Evolutionary conservation across 2,113 vertebrate genomes (phyloP).

Genomic region (Apistogramma diplotaenia): DNA sequence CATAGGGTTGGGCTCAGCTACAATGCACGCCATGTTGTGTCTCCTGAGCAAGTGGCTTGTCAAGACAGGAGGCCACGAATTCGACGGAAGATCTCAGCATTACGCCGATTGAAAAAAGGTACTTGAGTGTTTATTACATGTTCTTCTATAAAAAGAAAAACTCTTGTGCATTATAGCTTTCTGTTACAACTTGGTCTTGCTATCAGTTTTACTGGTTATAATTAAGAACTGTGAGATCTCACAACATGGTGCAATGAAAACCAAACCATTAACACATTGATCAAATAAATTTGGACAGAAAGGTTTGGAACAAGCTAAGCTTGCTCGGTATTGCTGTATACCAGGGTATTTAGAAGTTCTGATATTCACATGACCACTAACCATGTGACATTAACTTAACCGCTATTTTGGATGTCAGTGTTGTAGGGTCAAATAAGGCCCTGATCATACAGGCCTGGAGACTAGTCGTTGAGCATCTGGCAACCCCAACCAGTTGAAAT

Average conservation of each 20-base stretch:
- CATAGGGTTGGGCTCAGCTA: conserved; percentile 91
- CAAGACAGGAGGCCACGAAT: conserved; percentile 91
- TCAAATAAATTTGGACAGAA: neutral
- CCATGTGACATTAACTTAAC: too few relatives aligned
- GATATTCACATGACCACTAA: too few relatives aligned
- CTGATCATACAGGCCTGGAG: too few relatives aligned
- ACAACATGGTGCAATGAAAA: neutral
- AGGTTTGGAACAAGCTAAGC: neutral
- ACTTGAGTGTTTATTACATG: conserved; percentile 35
- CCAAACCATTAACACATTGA: neutral
- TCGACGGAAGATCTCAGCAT: conserved; percentile 84
- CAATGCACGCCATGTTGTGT: conserved; percentile 89
- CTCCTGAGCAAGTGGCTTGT: conserved; percentile 90
- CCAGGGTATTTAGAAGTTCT: too few relatives aligned
- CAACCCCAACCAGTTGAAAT: too few relatives aligned
- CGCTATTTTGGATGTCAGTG: too few relatives aligned
- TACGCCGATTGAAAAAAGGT: conserved; percentile 92
- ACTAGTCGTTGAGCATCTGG: too few relatives aligned
- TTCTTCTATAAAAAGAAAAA: neutral
- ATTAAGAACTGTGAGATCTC: neutral
- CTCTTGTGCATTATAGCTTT: neutral
- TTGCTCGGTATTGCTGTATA: too few relatives aligned
- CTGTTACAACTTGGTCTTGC: neutral
- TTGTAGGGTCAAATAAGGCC: too few relatives aligned
- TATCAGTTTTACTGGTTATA: neutral